These are phyloP conservation scores for Rhynchomys soricoides DNA, from an alignment of 2,113 vertebrate genomes.

Conservation along the genomic window DNA sequence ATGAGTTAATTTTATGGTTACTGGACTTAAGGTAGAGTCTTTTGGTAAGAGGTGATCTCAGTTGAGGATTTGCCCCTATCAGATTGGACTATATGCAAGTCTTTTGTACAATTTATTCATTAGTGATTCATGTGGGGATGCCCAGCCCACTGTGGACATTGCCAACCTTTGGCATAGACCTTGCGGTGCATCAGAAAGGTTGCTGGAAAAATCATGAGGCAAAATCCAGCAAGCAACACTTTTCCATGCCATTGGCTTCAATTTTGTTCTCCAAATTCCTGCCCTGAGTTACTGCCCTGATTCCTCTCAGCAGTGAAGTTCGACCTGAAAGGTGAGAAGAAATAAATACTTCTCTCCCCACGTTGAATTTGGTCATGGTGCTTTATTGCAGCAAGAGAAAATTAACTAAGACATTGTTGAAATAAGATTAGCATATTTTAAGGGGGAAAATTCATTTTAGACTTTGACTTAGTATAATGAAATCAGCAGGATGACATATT, in stretches of 20 bases:
- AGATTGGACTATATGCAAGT: background rate
- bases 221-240: background rate
- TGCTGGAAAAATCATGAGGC: no score
- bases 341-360: background rate
- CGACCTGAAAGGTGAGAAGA: background rate
- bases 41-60: background rate
- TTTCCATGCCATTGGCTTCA: background rate
- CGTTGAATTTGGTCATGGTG: background rate
- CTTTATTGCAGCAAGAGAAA: background rate
- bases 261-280: background rate
- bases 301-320: background rate
- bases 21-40: background rate
- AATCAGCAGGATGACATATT: background rate
- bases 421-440: background rate
- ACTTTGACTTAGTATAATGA: slow-evolving; percentile 11
- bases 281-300: background rate
- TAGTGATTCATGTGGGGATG: background rate
- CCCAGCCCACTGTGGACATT: background rate
- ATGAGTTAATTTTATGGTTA: background rate
- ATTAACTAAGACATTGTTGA: background rate
- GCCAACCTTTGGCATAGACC: background rate
- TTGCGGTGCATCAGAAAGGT: background rate
- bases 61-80: background rate
- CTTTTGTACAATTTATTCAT: background rate
- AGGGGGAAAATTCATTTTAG: background rate